Percentiles rank a stretch among this genome's conserved stretches.
Evolutionary conservation across 2,797 vertebrate genomes (phyloP).

Genomic region (Megalops cyprinoides): DNA sequence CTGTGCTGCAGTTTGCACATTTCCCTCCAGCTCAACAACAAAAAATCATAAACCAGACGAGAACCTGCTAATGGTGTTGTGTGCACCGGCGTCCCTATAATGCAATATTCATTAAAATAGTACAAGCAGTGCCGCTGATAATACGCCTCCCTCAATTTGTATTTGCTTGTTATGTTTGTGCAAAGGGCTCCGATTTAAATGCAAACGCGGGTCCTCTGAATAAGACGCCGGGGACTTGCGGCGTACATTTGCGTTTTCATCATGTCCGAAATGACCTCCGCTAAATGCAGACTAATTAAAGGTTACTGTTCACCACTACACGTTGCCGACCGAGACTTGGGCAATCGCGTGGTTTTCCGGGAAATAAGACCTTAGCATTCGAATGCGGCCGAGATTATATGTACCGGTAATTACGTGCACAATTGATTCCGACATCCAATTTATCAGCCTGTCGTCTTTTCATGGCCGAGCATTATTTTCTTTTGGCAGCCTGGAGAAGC

Average conservation of each 20-base stretch:
- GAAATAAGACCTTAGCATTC: constrained; percentile 19
- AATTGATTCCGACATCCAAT: constrained; percentile 37
- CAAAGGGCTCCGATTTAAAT: neutral
- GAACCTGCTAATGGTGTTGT: neutral
- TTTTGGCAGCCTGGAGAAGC: constrained; percentile 15
- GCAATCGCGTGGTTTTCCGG: neutral
- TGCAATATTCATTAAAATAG: constrained; percentile 16
- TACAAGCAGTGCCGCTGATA: neutral
- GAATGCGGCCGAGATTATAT: constrained; percentile 1
- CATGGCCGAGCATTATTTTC: constrained; percentile 16
- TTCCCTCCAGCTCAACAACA: constrained; percentile 15
- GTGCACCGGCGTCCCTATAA: neutral
- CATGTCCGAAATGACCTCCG: constrained; percentile 27
- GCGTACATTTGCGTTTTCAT: constrained; percentile 15
- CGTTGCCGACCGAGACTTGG: neutral
- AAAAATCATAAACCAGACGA: neutral
- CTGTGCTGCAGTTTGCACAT: constrained; percentile 4
- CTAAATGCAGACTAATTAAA: constrained; percentile 9
- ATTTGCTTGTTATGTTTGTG: constrained; percentile 9
- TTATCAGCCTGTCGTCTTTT: constrained; percentile 34
- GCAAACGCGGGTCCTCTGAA: neutral
- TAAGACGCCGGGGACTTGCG: neutral
- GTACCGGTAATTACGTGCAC: constrained; percentile 29
- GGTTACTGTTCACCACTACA: constrained; percentile 26
- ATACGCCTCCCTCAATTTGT: neutral